These are phyloP conservation scores for Phodopus roborovskii DNA, from an alignment of 2,113 vertebrate species.

Conservation along the genomic window DNA sequence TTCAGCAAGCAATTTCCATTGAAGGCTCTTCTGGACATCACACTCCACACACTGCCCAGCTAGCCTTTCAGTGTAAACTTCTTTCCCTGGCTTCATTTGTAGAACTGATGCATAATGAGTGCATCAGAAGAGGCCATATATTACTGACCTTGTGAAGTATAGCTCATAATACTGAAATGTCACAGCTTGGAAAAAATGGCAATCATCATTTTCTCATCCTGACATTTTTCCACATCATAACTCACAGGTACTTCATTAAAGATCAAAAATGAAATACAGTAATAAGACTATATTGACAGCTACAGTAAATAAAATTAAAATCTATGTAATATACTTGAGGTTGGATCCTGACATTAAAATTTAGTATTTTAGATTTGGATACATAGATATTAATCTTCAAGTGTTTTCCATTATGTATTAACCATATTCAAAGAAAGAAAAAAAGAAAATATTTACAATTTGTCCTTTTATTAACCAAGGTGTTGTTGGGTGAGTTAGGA, in stretches of 20 bases:
- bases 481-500: neutral
- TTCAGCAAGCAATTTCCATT: neutral
- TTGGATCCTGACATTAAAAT: conserved; percentile 61
- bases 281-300: conserved; percentile 72
- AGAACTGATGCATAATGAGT: conserved; percentile 62
- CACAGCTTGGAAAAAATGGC: conserved; percentile 57
- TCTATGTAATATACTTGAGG: conserved; percentile 64
- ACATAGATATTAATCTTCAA: conserved; percentile 60
- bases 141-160: conserved; percentile 61
- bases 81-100: conserved; percentile 50
- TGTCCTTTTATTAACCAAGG: neutral
- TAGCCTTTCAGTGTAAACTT: conserved; percentile 10
- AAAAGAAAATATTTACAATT: conserved; percentile 52
- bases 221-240: conserved; percentile 77
- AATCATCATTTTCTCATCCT: conserved; percentile 75
- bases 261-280: conserved; percentile 72
- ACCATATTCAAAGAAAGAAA: neutral
- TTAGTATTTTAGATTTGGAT: conserved; percentile 57
- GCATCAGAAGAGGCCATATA: conserved; percentile 65
- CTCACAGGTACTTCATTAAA: conserved; percentile 78
- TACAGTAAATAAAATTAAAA: conserved; percentile 77
- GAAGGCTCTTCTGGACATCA: neutral
- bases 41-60: neutral
- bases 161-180: conserved; percentile 77
- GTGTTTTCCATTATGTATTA: conserved; percentile 54